phyloP scores from a whole-genome alignment of 2,113 vertebrate species.

The Cercopithecus mona region DNA sequence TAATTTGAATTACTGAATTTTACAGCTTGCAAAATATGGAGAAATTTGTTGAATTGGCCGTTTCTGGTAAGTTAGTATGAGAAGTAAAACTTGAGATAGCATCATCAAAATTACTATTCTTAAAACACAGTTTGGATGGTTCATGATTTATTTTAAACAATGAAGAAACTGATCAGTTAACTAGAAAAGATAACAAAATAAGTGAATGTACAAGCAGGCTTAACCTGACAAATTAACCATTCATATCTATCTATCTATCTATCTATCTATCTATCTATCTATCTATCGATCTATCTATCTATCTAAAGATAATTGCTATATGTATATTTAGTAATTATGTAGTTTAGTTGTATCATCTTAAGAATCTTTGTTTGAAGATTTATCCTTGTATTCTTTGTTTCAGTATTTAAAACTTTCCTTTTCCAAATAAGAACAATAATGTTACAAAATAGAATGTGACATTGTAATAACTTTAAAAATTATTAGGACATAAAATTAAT shows the following conservation, averaged over 20 bases:
- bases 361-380: background rate
- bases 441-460: background rate
- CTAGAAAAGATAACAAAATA: background rate
- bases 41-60: background rate
- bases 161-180: background rate
- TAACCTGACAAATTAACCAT: background rate
- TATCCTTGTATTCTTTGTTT: background rate
- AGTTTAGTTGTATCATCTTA: constrained; percentile 8
- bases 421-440: background rate
- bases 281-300: too few species aligned
- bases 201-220: background rate
- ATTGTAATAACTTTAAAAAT: background rate
- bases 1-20: background rate
- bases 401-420: background rate
- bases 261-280: too few species aligned
- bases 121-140: background rate
- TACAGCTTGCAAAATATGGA: background rate
- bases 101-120: background rate
- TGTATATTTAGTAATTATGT: background rate
- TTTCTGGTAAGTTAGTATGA: background rate
- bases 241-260: background rate
- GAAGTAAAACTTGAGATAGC: background rate
- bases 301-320: background rate
- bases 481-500: background rate
- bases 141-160: background rate